These are phyloP conservation scores for Scrobipalpa costella DNA, from an alignment of 2,888 invertebrate genomes.

Conservation along the genomic window DNA sequence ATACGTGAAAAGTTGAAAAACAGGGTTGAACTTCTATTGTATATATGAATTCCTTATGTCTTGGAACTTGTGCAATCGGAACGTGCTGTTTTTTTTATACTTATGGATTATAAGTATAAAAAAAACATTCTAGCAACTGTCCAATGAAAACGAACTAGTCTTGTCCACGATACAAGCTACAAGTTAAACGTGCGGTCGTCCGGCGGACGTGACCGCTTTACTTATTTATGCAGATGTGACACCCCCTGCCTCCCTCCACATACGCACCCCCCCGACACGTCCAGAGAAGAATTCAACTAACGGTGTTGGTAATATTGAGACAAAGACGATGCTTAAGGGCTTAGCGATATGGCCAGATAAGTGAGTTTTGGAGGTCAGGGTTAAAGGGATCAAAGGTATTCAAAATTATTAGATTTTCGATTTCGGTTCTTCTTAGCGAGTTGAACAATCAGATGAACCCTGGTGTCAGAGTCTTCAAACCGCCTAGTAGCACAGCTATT, in stretches of 20 bases:
- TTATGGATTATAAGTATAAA: too few relatives aligned
- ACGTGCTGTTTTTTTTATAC: too few relatives aligned
- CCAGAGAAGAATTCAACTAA: constrained; percentile 65
- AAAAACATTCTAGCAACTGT: background rate
- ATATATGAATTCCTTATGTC: too few relatives aligned
- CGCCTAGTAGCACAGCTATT: too few relatives aligned
- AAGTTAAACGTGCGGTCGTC: constrained; percentile 62
- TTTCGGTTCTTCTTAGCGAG: too few relatives aligned
- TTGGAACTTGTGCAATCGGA: too few relatives aligned
- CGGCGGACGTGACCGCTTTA: constrained; percentile 71
- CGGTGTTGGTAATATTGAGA: constrained; percentile 58
- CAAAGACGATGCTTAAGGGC: constrained; percentile 38
- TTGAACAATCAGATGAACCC: too few relatives aligned
- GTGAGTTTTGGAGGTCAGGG: background rate
- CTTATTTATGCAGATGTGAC: constrained; percentile 74
- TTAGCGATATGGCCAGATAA: constrained; percentile 11
- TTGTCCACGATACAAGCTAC: constrained; percentile 60
- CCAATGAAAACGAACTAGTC: constrained; percentile 39
- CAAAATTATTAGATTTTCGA: too few relatives aligned
- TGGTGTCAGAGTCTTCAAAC: too few relatives aligned
- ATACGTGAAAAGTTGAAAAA: too few relatives aligned
- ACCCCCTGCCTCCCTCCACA: constrained; percentile 37
- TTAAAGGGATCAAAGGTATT: too few relatives aligned
- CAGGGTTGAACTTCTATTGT: too few relatives aligned
- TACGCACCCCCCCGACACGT: constrained; percentile 38